phyloP scores from a whole-genome alignment of 2,888 invertebrate species.

The Mesochorus sp. region DNA sequence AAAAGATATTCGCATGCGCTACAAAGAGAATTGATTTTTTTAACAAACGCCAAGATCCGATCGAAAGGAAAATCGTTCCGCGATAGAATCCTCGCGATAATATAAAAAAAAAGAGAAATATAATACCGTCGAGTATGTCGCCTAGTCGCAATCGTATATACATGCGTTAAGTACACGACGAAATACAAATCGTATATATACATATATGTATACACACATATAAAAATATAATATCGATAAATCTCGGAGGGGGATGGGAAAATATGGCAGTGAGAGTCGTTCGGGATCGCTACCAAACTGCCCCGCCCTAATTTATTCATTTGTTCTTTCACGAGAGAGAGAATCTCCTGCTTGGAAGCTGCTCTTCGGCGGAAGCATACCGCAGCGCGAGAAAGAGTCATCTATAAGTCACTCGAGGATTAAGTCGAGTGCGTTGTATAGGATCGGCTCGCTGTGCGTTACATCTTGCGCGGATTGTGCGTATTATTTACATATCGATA shows the following conservation, averaged over 20 bases:
- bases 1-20: no score
- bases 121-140: background rate
- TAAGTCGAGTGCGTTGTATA: constrained; percentile 68
- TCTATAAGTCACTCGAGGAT: constrained; percentile 77
- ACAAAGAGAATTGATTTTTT: no score
- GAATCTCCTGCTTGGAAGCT: constrained; percentile 28
- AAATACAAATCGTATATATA: constrained; percentile 62
- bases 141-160: no score
- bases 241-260: constrained; percentile 68
- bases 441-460: constrained; percentile 45
- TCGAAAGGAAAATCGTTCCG: background rate
- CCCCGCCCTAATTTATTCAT: constrained; percentile 81
- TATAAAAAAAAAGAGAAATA: background rate
- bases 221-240: constrained; percentile 75
- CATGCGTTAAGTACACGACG: constrained; percentile 46
- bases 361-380: constrained; percentile 14
- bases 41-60: no score
- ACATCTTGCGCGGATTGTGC: no score
- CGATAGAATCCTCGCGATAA: background rate
- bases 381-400: constrained; percentile 30
- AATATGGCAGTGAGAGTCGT: constrained; percentile 48
- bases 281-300: constrained; percentile 73
- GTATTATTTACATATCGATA: constrained; percentile 26
- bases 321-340: constrained; percentile 76
- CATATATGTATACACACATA: no score